phyloP scores from a whole-genome alignment of 1,140 invertebrate species.

The Nasonia longicornis region DNA sequence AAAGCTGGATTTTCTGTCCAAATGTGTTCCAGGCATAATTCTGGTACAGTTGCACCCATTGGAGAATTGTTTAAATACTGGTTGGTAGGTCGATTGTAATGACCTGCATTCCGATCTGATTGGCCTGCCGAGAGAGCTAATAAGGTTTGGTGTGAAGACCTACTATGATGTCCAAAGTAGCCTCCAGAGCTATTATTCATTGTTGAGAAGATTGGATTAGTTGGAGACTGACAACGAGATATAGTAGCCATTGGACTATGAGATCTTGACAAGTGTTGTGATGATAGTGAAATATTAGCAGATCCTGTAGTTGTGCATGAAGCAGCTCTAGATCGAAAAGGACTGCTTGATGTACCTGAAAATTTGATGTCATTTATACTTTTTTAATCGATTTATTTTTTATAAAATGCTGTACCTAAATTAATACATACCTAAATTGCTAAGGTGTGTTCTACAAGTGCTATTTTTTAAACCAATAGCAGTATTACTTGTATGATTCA shows the following conservation, averaged over 20 bases:
- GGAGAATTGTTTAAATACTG: conserved; percentile 11
- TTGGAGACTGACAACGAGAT: conserved; percentile 67
- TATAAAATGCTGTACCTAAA: too few species aligned
- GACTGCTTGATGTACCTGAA: conserved; percentile 56
- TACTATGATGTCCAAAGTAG: conserved; percentile 56
- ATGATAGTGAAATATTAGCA: conserved; percentile 55
- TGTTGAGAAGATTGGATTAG: conserved; percentile 62
- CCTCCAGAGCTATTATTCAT: conserved; percentile 51
- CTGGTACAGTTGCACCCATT: conserved; percentile 68
- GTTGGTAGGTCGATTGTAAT: conserved; percentile 17
- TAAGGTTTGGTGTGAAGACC: conserved; percentile 62
- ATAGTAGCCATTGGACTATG: conserved; percentile 75
- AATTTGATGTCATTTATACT: neutral
- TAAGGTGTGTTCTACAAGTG: conserved; percentile 58
- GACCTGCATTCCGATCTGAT: conserved; percentile 42
- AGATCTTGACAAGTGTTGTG: conserved; percentile 63
- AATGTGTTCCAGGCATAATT: conserved; percentile 87
- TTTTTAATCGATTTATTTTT: neutral
- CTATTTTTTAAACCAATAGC: conserved; percentile 55
- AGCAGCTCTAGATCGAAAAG: conserved; percentile 60
- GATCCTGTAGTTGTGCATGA: conserved; percentile 62
- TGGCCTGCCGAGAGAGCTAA: conserved; percentile 58
- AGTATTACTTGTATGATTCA: conserved; percentile 55
- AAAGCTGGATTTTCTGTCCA: conserved; percentile 83
- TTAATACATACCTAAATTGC: conserved; percentile 56